Evolutionary conservation across 2,113 vertebrate genomes (phyloP).

Genomic region (Bubo bubo): DNA sequence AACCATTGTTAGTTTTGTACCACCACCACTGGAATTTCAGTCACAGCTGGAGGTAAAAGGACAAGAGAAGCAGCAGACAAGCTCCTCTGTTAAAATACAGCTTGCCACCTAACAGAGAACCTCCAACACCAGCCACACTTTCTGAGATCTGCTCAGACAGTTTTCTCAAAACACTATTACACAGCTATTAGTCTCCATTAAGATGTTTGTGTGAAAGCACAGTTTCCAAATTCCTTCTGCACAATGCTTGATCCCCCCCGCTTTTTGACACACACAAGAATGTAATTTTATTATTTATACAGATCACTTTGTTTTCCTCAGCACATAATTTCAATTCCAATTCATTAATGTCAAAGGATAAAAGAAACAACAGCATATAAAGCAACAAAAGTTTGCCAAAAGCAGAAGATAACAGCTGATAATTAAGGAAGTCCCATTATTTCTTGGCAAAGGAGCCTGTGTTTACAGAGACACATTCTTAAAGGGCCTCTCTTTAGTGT

Average conservation of each 20-base stretch:
- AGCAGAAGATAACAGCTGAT: slow-evolving; percentile 50
- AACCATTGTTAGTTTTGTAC: neutral
- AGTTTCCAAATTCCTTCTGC: slow-evolving; percentile 34
- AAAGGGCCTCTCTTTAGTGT: slow-evolving; percentile 32
- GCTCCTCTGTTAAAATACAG: neutral
- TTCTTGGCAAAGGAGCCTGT: slow-evolving; percentile 27
- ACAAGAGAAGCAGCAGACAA: neutral
- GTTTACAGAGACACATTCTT: slow-evolving; percentile 47
- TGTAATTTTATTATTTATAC: slow-evolving; percentile 31
- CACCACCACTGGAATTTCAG: neutral
- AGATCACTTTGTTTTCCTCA: slow-evolving; percentile 46
- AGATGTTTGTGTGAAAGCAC: slow-evolving; percentile 31
- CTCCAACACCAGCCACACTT: neutral
- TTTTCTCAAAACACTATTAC: neutral
- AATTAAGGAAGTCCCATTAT: slow-evolving; percentile 58
- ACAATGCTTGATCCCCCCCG: neutral
- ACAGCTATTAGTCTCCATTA: slow-evolving; percentile 15
- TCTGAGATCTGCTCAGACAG: neutral
- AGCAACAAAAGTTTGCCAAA: slow-evolving; percentile 34
- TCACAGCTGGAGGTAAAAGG: neutral
- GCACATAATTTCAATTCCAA: slow-evolving; percentile 33
- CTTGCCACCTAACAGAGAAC: neutral
- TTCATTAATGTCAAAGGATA: slow-evolving; percentile 57
- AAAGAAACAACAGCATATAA: slow-evolving; percentile 37
- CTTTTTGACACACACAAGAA: slow-evolving; percentile 17